A percentile compares a stretch with the other conserved stretches of the same genome.
These are phyloP conservation scores for Dione vanillae DNA, from an alignment of 2,888 invertebrate species.

Conservation along the genomic window DNA sequence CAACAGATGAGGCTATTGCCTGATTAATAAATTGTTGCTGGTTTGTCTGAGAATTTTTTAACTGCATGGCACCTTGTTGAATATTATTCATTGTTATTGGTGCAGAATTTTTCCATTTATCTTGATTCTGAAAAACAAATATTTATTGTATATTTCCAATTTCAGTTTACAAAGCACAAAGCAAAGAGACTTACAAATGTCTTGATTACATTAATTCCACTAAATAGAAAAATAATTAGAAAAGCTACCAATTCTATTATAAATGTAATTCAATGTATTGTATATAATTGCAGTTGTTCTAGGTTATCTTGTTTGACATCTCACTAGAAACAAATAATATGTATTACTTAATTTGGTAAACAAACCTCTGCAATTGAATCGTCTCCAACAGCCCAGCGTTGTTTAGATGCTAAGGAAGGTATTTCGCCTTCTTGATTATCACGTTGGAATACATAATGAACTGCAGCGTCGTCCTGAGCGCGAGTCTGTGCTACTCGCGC, in stretches of 20 bases:
- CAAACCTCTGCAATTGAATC: constrained; percentile 94
- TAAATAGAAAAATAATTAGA: background rate
- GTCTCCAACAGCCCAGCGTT: constrained; percentile 95
- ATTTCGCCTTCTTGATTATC: constrained; percentile 93
- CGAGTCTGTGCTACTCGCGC: constrained; percentile 88
- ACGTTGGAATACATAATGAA: constrained; percentile 94
- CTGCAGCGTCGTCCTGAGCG: constrained; percentile 93
- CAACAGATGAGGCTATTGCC: constrained; percentile 77
- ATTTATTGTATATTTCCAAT: constrained; percentile 23
- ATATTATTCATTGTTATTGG: constrained; percentile 83
- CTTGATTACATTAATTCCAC: background rate
- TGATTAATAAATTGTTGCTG: constrained; percentile 81
- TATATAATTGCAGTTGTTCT: constrained; percentile 7
- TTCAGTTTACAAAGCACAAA: background rate
- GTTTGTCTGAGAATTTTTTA: constrained; percentile 80
- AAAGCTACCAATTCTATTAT: background rate
- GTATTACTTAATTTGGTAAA: constrained; percentile 50
- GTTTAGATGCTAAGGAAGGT: constrained; percentile 89
- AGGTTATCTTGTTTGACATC: constrained; percentile 16
- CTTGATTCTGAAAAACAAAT: constrained; percentile 87
- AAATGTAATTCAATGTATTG: constrained; percentile 2
- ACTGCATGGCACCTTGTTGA: constrained; percentile 82
- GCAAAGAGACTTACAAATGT: background rate
- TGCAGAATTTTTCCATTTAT: constrained; percentile 93
- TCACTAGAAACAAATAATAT: background rate